Evolutionary conservation across 2,797 vertebrate genomes (phyloP).

Genomic region (Ataeniobius toweri): DNA sequence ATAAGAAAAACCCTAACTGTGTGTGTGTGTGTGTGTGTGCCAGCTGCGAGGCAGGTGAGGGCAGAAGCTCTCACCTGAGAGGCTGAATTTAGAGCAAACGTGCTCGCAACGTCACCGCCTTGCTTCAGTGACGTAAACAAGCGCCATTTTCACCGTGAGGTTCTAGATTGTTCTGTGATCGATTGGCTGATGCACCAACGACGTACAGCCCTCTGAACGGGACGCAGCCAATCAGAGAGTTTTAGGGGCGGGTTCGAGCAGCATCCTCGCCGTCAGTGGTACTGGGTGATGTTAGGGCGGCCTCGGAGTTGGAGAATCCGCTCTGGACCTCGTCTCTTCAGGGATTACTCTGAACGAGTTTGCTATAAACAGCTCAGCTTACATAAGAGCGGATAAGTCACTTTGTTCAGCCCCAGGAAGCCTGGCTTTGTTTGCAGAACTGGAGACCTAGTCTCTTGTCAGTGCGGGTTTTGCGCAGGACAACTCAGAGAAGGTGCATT

Average conservation of each 20-base stretch:
- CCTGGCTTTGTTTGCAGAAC: constrained; percentile 20
- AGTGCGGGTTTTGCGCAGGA: constrained; percentile 53
- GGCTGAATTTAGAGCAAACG: constrained; percentile 5
- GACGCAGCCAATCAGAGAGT: constrained; percentile 63
- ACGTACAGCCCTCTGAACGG: background rate
- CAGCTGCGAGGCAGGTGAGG: constrained; percentile 9
- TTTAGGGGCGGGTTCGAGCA: constrained; percentile 51
- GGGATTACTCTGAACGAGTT: constrained; percentile 77
- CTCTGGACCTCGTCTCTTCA: constrained; percentile 65
- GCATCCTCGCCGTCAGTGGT: constrained; percentile 47
- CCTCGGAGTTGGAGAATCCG: constrained; percentile 69
- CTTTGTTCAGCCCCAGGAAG: constrained; percentile 37
- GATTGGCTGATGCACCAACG: constrained; percentile 69
- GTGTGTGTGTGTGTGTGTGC: too few relatives aligned
- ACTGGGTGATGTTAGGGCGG: constrained; percentile 63
- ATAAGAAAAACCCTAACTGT: too few relatives aligned
- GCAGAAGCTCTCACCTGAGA: constrained; percentile 11
- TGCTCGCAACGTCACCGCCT: accelerated
- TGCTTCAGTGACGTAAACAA: constrained; percentile 45
- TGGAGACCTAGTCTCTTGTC: constrained; percentile 32
- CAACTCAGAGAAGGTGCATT: constrained; percentile 46
- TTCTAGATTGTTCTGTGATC: constrained; percentile 82
- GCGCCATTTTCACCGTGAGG: constrained; percentile 30
- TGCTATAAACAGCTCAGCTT: constrained; percentile 74
- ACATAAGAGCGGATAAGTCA: constrained; percentile 74